Base-by-base conservation (phyloP, 2,113 vertebrate species). In the Zingel zingel region DNA sequence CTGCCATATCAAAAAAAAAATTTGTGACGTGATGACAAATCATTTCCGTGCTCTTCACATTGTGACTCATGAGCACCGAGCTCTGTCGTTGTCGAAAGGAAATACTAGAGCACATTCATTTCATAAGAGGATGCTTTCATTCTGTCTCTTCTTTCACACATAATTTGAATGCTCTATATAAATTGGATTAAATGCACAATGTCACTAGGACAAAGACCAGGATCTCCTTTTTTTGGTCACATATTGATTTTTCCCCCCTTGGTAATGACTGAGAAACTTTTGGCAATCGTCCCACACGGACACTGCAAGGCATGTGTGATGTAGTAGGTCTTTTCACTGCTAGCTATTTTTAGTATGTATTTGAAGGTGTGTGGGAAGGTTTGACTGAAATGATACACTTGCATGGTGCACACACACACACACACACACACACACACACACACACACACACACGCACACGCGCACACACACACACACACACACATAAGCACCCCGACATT, bases 151-250 rank as follows among this genome's bases (percentile, higher is more conserved):
- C 73, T 82, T 90, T 87, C 89, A 91, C 90, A 90, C 90, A 83
- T 82, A 70, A 87, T 83, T 86, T 89, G 88, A 92, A 82, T 57
- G 76, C 77, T 68, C 70, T 30, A 21, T 81, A 54, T 80, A 88
- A 93, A 93, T 93, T 88, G 75, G 88, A 94, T 94, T 91, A 93
- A 91, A 91, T 76, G 80, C 85, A 87, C 89, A 93, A 91, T 92
- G 93, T 93, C 79, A 91, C 81, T 48, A 45, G 53, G 57, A 80
- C 69, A 70, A 74, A 81, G 80, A 77, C 73, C 80, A 84, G 83
- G 81, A 81, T 74, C 66, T 48, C 65, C 79, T 16, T 21, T 82
- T 79, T 66, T 72, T n/a, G 13, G 71, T 76, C 56, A 79, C 53
- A 16, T 84, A 82, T 87, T 77, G 77, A 86, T 85, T 82, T 77